A percentile compares a stretch with the other conserved stretches of the same genome.
Evolutionary conservation across 2,797 vertebrate species (phyloP).

Genomic region (Oryzias dopingdopingensis): DNA sequence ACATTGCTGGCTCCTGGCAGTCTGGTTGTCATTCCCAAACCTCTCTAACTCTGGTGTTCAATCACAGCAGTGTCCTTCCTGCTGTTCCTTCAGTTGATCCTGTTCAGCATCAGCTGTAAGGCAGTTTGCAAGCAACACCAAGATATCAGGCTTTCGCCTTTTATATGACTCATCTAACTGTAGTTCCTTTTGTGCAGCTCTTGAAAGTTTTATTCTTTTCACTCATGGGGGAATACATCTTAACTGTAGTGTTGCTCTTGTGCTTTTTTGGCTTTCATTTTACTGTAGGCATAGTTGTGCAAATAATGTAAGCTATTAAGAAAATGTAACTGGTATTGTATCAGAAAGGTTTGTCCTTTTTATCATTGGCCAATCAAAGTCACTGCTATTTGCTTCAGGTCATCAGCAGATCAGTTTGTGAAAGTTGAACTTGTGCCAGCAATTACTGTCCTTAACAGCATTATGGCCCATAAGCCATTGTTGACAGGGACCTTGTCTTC

Average conservation of each 20-base stretch:
- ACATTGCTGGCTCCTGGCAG: conserved; percentile 7
- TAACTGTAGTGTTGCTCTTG: background rate
- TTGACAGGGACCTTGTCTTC: background rate
- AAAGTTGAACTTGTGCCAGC: background rate
- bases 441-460: background rate
- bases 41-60: background rate
- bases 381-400: background rate
- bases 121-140: conserved; percentile 1
- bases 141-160: background rate
- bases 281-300: no score
- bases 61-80: conserved; percentile 9
- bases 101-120: background rate
- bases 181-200: background rate
- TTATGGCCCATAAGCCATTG: background rate
- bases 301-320: no score
- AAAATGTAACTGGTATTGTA: background rate
- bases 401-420: background rate
- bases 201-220: background rate
- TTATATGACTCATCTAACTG: background rate
- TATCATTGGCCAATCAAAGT: background rate
- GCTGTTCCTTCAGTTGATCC: background rate
- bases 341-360: background rate
- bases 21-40: conserved; percentile 9
- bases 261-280: no score
- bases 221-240: background rate